Base-by-base conservation (phyloP, 2,113 vertebrate genomes). In the Nyctibius bracteatus region DNA sequence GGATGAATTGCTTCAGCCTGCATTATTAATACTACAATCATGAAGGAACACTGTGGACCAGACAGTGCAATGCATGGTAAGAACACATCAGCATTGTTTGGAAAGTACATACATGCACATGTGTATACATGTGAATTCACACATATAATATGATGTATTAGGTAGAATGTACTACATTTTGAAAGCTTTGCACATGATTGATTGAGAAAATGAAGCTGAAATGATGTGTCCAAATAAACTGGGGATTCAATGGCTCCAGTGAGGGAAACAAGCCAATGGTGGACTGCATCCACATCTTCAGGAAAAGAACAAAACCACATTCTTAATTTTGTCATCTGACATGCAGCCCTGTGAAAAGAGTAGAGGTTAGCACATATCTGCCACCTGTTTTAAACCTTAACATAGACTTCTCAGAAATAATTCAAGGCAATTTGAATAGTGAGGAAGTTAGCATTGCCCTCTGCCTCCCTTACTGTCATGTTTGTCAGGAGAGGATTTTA, bases 21-120 rank as follows among this genome's bases (percentile, higher is more conserved):
- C n/a, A 54, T 94, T 88, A 81, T 41, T 91, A 85, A 72, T 30
- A 20, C 3, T 17, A 25, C 43, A 70, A 9, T 14, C 33, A 30
- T 10, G 31, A 86, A 55, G 30, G 43, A 81, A 49, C 12, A 37
- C 17, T 27, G 24, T 41, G 30, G 22, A 73, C 28, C n/a, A 65
- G 49, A 47, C 13, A 31, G 22, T 17, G 35, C 24, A 77, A 78
- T 30, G 16, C 1, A 1, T 31, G 14, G 18, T 11, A 37, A 77
- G 35, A 39, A 74, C 27, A 35, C 6, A 12, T 33, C 28, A 59
- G 12, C 30, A 30, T 16, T 54, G 31, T 73, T 77, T 86, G n/a
- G 46, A 66, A 93, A 85, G 88, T 17, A 8, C 14, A 14, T 22
- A 39, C 0, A 0, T 67, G 72, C 8, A 30, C 25, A 61, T 0